These are phyloP conservation scores for Hipparchia semele DNA, from an alignment of 2,888 invertebrate genomes.

Conservation along the genomic window DNA sequence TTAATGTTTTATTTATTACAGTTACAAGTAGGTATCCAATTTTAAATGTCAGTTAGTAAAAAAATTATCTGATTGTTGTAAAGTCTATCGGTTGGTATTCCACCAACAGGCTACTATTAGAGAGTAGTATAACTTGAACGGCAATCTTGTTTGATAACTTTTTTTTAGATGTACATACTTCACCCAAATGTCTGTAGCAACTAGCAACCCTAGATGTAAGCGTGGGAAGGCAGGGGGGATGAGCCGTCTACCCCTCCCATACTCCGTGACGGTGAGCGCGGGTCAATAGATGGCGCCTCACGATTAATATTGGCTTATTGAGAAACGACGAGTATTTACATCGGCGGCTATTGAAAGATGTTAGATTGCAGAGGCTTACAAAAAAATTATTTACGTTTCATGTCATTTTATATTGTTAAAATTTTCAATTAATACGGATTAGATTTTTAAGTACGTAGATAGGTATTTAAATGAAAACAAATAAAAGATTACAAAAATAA, in stretches of 20 bases:
- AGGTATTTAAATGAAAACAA: neutral
- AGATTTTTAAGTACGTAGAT: too few relatives aligned
- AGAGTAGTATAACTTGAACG: too few relatives aligned
- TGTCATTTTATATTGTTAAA: neutral
- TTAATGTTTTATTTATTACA: too few relatives aligned
- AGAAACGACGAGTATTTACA: slow-evolving; percentile 56
- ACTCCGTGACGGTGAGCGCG: slow-evolving; percentile 25
- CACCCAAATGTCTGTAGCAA: neutral
- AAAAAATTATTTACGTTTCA: slow-evolving; percentile 28
- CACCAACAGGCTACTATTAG: too few relatives aligned
- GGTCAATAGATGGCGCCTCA: slow-evolving; percentile 42
- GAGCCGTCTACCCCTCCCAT: slow-evolving; percentile 25
- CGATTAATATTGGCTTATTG: slow-evolving; percentile 70
- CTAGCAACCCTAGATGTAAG: slow-evolving; percentile 11
- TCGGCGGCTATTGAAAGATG: slow-evolving; percentile 55
- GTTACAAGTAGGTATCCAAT: too few relatives aligned
- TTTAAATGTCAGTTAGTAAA: too few relatives aligned
- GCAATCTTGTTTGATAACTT: too few relatives aligned
- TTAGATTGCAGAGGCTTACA: neutral
- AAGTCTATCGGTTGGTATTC: too few relatives aligned
- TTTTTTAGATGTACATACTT: too few relatives aligned
- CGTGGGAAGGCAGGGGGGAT: slow-evolving; percentile 13
- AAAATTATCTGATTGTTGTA: too few relatives aligned
- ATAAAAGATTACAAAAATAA: neutral
- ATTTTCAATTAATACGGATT: neutral